Base-by-base conservation (phyloP, 2,797 vertebrate genomes). In the Sebastes matsubarae region DNA sequence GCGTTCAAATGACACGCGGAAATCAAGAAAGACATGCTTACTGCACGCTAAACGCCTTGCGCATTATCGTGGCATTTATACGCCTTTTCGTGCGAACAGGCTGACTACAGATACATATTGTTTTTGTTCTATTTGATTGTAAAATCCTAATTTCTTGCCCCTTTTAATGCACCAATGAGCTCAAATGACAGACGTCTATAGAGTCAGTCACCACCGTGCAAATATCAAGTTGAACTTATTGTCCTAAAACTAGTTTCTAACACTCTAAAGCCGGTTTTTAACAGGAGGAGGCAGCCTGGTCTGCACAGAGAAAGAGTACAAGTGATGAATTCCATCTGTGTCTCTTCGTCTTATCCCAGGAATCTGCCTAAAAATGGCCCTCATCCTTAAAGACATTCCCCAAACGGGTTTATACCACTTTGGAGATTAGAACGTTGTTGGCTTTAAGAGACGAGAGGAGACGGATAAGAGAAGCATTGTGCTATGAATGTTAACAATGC, bases 321-420 rank as follows among this genome's bases (percentile, higher is more conserved):
- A 70, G 75, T 80, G 83, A 90, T 88, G 81, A 86, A 81, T 80
- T 84, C 90, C 88, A 87, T 88, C 75, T 90, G 92, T 86, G 79
- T 75, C 65, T 81, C 27, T 27, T 60, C 55, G 12, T 58, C 71
- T 84, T 70, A 59, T 79, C 80, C 78, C 24, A 7, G 63, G 61
- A 85, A 88, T 89, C 73, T 68, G 54, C 46, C 71, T 75, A 30
- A 18, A 73, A 86, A 81, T 63, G 50, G 72, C 75, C 68, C 76
- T 80, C 69, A 58, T 89, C 84, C 65, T 80, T 24, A 13, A 78
- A 84, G 65, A 78, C 72, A 10, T 86, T 87, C 78, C 58, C 50
- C 77, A 75, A 34, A 83, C 75, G 69, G 87, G 79, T 86, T 87
- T 18, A 60, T 87, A 81, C 81, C 87, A 79, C 87, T 88, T 80